These are phyloP conservation scores for Regulus satrapa DNA, from an alignment of 2,113 vertebrate species.

Conservation along the genomic window DNA sequence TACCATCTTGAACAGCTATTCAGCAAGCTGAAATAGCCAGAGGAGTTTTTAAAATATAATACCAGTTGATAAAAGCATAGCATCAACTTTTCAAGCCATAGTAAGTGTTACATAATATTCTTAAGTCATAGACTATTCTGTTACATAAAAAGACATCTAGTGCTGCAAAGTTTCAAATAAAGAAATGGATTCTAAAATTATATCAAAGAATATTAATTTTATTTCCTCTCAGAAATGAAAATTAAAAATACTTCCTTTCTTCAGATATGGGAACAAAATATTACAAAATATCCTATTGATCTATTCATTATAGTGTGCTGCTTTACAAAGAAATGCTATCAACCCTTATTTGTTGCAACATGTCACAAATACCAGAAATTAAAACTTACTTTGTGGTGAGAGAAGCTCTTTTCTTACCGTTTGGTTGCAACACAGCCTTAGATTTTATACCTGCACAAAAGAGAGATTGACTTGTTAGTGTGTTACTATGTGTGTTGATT, in stretches of 20 bases:
- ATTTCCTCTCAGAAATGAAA: neutral
- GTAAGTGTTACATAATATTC: neutral
- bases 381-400: slow-evolving; percentile 71
- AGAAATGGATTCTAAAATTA: neutral
- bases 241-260: neutral
- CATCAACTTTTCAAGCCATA: neutral
- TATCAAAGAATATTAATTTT: neutral
- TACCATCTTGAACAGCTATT: neutral
- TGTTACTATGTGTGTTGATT: neutral
- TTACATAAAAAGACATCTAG: neutral
- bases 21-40: neutral
- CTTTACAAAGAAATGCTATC: neutral
- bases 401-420: slow-evolving; percentile 66
- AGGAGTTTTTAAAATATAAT: neutral
- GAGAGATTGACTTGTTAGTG: neutral
- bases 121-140: neutral
- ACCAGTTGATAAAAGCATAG: neutral
- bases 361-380: slow-evolving; percentile 7
- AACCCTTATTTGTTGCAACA: neutral
- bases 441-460: slow-evolving; percentile 75
- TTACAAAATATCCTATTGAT: neutral
- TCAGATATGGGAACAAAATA: neutral
- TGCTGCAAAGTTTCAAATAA: neutral
- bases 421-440: slow-evolving; percentile 72
- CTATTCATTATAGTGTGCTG: neutral